Base-by-base conservation (phyloP, 2,888 invertebrate genomes). In the Podotricha telesiphe region DNA sequence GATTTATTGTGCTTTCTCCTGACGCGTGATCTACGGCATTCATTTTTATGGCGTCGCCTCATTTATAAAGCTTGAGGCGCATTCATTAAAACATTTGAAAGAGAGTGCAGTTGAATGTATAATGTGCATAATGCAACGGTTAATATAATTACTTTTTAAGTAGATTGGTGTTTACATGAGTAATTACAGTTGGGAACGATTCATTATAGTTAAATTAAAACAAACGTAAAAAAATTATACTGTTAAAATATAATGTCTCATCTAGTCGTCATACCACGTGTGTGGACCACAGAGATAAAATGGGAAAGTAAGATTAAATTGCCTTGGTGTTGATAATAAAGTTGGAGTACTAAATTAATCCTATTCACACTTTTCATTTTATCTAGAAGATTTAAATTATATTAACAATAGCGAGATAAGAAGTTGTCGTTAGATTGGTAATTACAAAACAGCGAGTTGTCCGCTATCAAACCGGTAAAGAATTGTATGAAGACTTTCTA, bases 1-100 rank as follows among this genome's bases (percentile, higher is more conserved):
- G 87, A 90, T 90, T 86, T 82, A 90, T 89, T 55, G 75, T 80
- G 80, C 81, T 85, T 83, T 80, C 84, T 83, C 82, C 79, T 82
- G 86, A 83, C 83, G 80, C 77, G 81, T 85, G 86, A 84, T 82
- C 82, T 81, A 84, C 80, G 77, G 75, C 78, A 78, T 77, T 82
- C 81, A 78, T 81, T 81, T 81, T 82, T 80, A 77, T 77, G 76
- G 76, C 80, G 76, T 79, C 82, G 76, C 79, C 79, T 85, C 82
- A 85, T 87, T 86, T 85, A 83, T 86, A 81, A 85, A 80, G 75
- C 40, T 70, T 56, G 65, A 68, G 67, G 56, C 68, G 61, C 67
- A 70, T 73, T 70, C 72, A 74, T 74, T 70, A 72, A 72, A 68
- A 65, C 76, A 79, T 80, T 83, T 82, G 79, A 82, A 87, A 85